Evolutionary conservation across 2,113 vertebrate species (phyloP).

Genomic region (Tylochromis polylepis): DNA sequence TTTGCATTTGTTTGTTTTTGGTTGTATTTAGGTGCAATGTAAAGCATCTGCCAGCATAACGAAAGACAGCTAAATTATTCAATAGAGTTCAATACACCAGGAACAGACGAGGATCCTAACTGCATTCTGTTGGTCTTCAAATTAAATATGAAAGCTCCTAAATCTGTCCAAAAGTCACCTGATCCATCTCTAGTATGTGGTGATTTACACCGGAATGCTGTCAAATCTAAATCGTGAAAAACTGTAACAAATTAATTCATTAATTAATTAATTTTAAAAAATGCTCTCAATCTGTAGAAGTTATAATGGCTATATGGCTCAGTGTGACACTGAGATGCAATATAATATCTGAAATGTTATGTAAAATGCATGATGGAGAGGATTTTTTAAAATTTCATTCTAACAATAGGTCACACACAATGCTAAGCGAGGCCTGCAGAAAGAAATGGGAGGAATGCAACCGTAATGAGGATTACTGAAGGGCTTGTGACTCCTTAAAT

Average conservation of each 20-base stretch:
- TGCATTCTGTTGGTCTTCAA: neutral
- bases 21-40: rapidly evolving
- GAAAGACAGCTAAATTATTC: neutral
- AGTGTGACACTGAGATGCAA: neutral
- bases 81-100: neutral
- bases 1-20: neutral
- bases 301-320: neutral
- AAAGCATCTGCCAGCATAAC: neutral
- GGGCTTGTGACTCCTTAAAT: conserved; percentile 72
- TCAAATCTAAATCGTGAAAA: neutral
- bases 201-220: conserved; percentile 30
- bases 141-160: neutral
- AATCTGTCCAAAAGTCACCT: conserved; percentile 41
- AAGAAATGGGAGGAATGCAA: conserved; percentile 62
- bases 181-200: conserved; percentile 20
- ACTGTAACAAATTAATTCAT: too few relatives aligned
- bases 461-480: conserved; percentile 67
- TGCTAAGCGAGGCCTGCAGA: neutral
- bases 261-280: neutral
- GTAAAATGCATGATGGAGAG: neutral
- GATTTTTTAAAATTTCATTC: conserved; percentile 5
- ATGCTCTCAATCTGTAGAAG: rapidly evolving
- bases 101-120: neutral
- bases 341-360: neutral
- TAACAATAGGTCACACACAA: conserved; percentile 55